Evolutionary conservation across 1,140 invertebrate species (phyloP), one percentile per base, ranked within the genome.

Genomic region (Pseudomyrmex dendroicus): DNA sequence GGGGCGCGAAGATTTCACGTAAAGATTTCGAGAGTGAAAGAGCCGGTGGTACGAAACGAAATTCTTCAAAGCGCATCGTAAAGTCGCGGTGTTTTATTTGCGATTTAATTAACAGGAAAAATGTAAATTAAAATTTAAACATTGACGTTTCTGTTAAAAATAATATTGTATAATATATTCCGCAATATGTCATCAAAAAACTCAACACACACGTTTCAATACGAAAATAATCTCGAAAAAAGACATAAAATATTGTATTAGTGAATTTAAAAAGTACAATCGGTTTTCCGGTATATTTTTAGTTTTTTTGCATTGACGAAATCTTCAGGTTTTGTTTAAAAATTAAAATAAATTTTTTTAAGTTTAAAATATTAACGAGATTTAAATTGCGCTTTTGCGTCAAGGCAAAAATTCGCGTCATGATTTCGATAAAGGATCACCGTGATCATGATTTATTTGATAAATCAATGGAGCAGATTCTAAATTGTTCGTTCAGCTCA

Each of bases 391-490:
- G 62, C 35, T 35, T 35, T 35, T 35, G 46, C 61, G 59, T 7
- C 5, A 61, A 50, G 74, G 70, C 68, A 73, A 89, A 52, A 84
- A 80, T 73, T 78, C 67, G 44, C 59, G 68, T 52, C 20, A 72
- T 62, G 85, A 89, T 83, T 83, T 82, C 80, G 85, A 66, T 50
- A 62, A 66, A 35, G 54, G 50, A 70, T 84, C 85, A 85, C 80
- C 68, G 61, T 73, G 74, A 82, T 35, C 35, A 35, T 80, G 83
- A 89, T 89, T 89, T 89, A 89, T 89, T 87, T 89, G 89, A 89
- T 89, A 89, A 89, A 89, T 89, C 89, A 89, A 89, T 89, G 76
- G 80, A 62, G 59, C 52, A 82, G 57, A 66, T 73, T 73, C 80
- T 87, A 87, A 89, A 89, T 85, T 89, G 83, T 89, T 87, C 83